Percentiles rank a stretch among this genome's conserved stretches.
phyloP scores from a whole-genome alignment of 2,113 vertebrate species.

The Pelecanoides urinatrix region DNA sequence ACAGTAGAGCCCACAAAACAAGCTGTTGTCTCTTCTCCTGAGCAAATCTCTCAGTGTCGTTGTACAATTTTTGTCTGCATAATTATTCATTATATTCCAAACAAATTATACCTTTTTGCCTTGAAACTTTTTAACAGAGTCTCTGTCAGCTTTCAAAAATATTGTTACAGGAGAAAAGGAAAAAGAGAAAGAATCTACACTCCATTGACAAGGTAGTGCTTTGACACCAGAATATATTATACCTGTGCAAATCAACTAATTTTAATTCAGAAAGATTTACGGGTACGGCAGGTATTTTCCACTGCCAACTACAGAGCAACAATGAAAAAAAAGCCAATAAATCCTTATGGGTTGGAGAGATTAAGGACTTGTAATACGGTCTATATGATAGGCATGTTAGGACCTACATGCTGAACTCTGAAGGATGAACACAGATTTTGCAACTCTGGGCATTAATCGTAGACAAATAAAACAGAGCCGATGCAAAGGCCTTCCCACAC shows the following conservation, averaged over 20 bases:
- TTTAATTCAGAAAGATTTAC: neutral
- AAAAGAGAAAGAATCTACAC: neutral
- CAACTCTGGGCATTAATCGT: neutral
- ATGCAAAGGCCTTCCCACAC: neutral
- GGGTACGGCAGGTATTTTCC: neutral
- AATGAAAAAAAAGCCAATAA: neutral
- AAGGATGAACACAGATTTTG: neutral
- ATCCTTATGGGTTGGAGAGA: neutral
- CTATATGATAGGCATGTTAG: neutral
- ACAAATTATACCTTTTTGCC: neutral
- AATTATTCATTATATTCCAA: neutral
- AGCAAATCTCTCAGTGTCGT: neutral
- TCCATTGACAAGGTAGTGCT: neutral
- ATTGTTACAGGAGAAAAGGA: neutral
- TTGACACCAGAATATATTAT: neutral
- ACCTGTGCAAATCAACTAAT: neutral
- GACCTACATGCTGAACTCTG: neutral
- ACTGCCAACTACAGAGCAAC: neutral
- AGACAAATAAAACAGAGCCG: neutral
- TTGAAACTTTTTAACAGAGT: neutral
- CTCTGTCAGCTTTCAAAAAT: conserved; percentile 29
- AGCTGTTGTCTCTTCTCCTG: neutral
- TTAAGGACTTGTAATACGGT: neutral
- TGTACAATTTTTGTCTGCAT: neutral
- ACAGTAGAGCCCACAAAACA: neutral